phyloP scores from a whole-genome alignment of 2,888 invertebrate genomes.

The Bombylius major region DNA sequence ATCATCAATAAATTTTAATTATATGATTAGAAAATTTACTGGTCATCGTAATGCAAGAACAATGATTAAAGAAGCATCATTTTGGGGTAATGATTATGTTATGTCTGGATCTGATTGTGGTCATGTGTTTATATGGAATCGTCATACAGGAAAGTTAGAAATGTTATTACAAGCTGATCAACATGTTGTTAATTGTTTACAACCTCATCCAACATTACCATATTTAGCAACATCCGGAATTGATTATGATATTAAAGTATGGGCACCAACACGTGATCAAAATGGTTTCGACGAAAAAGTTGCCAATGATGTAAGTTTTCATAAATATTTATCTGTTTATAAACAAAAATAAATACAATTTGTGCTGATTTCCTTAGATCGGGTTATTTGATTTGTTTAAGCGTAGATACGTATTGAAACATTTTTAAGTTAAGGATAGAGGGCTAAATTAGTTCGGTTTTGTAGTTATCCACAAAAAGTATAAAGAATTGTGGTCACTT shows the following conservation, averaged over 20 bases:
- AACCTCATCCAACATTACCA: constrained; percentile 67
- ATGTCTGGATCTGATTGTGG: constrained; percentile 86
- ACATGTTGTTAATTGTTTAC: constrained; percentile 73
- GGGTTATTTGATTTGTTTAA: no score
- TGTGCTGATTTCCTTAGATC: no score
- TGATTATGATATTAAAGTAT: constrained; percentile 74
- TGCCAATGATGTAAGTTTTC: constrained; percentile 42
- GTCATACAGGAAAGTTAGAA: constrained; percentile 52
- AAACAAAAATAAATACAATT: not conserved
- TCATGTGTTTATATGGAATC: constrained; percentile 73
- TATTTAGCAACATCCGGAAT: constrained; percentile 75
- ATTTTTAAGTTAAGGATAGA: no score
- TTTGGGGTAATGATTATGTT: constrained; percentile 69
- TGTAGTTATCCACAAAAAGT: no score
- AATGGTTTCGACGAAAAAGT: constrained; percentile 46
- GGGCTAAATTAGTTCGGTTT: no score
- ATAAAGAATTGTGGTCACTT: no score
- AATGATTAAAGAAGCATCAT: constrained; percentile 76
- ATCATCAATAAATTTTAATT: constrained; percentile 19
- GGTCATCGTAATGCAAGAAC: constrained; percentile 70
- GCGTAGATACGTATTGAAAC: no score
- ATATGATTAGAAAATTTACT: constrained; percentile 53
- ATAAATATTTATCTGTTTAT: not conserved
- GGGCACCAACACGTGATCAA: constrained; percentile 56
- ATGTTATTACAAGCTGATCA: constrained; percentile 69